phyloP scores from a whole-genome alignment of 2,888 invertebrate genomes.

The Prosopocoilus inquinatus region DNA sequence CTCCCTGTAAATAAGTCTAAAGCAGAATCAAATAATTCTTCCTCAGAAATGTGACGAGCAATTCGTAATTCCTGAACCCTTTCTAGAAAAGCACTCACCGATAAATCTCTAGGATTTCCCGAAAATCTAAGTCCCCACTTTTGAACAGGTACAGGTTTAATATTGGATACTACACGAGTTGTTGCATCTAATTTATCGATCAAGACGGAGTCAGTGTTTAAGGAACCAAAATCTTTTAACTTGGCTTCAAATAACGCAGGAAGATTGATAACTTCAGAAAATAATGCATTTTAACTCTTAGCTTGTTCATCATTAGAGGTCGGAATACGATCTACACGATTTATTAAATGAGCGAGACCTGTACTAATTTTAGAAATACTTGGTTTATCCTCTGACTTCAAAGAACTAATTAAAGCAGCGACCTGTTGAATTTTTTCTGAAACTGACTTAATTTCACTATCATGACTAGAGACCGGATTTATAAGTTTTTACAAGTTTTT shows the following conservation, averaged over 20 bases:
- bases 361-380: background rate
- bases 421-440: background rate
- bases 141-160: background rate
- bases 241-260: background rate
- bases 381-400: background rate
- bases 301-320: background rate
- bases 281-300: background rate
- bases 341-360: background rate
- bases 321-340: background rate
- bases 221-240: background rate
- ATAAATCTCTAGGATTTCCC: background rate
- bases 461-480: too few relatives aligned
- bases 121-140: background rate
- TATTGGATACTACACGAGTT: background rate
- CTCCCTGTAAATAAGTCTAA: background rate
- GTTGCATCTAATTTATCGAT: background rate
- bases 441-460: background rate
- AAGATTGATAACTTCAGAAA: background rate
- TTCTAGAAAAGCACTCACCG: background rate
- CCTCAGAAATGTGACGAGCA: background rate
- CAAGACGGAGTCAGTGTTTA: background rate
- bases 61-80: background rate
- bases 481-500: too few relatives aligned
- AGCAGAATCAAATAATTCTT: constrained; percentile 2
- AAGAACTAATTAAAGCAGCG: background rate